Conservation (phyloP, 2,113 vertebrate species). For the Dicrurus megarhynchus region DNA sequence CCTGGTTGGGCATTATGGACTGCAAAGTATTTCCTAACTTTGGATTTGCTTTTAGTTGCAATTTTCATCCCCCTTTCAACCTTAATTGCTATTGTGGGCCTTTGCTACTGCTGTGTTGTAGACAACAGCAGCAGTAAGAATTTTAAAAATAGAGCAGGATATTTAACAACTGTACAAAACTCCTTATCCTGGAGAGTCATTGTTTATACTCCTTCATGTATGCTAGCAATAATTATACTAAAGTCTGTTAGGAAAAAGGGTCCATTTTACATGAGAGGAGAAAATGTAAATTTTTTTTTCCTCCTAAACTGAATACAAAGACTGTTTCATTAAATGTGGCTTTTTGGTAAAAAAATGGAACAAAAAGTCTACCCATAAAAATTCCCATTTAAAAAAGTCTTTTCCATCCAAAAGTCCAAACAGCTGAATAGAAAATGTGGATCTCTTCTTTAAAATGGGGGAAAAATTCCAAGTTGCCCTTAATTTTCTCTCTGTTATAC, state of each 20-base stretch:
- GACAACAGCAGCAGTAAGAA: neutral
- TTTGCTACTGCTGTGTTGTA: conserved; percentile 13
- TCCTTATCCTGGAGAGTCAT: neutral
- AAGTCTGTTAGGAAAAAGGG: neutral
- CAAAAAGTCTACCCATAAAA: conserved; percentile 40
- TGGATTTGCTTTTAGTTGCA: neutral
- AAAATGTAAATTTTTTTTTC: neutral
- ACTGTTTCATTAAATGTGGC: conserved; percentile 28
- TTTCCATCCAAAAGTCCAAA: conserved; percentile 5
- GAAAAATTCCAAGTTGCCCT: neutral
- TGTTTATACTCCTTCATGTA: conserved; percentile 33
- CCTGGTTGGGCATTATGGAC: neutral
- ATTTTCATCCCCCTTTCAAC: neutral
- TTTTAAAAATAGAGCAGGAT: conserved; percentile 46
- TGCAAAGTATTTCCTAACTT: neutral
- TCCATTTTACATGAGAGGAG: neutral
- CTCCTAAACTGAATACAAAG: conserved; percentile 19
- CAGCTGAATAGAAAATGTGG: neutral
- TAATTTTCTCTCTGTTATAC: neutral
- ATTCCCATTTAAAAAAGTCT: neutral
- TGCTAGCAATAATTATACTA: conserved; percentile 15
- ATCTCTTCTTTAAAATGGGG: neutral
- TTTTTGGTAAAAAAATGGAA: conserved; percentile 22
- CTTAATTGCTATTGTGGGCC: neutral
- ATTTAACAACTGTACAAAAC: conserved; percentile 4